A percentile compares a stretch with the other conserved stretches of the same genome.
These are phyloP conservation scores for Ceratina japonica DNA, from an alignment of 1,140 invertebrate genomes.

Conservation along the genomic window DNA sequence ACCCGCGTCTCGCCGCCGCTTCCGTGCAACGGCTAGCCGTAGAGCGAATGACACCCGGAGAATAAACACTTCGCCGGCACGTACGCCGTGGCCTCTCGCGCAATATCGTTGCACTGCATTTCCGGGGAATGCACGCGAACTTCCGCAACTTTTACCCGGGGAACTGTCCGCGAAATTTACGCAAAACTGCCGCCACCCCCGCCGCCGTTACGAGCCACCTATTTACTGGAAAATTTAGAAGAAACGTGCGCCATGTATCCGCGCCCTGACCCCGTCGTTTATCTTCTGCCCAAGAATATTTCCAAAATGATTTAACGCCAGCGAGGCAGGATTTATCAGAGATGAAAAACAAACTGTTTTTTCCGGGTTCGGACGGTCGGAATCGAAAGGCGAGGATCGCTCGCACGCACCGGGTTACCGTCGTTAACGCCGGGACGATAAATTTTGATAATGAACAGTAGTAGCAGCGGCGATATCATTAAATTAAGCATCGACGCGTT, in stretches of 20 bases:
- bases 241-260: neutral
- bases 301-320: no score
- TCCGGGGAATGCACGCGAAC: slow-evolving; percentile 46
- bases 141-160: slow-evolving; percentile 5
- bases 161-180: slow-evolving; percentile 47
- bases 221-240: slow-evolving; percentile 32
- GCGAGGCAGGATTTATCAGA: no score
- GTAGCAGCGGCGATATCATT: slow-evolving; percentile 54
- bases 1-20: neutral
- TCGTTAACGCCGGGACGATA: slow-evolving; percentile 46
- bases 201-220: neutral
- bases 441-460: slow-evolving; percentile 63
- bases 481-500: slow-evolving; percentile 52
- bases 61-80: slow-evolving; percentile 48
- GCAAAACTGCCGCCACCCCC: slow-evolving; percentile 7
- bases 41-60: slow-evolving; percentile 31
- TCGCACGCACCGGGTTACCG: slow-evolving; percentile 20
- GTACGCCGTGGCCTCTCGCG: slow-evolving; percentile 35
- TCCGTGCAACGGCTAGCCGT: neutral
- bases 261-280: no score
- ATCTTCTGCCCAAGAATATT: no score
- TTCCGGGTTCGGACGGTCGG: no score
- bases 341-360: no score
- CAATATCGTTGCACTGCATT: slow-evolving; percentile 39
- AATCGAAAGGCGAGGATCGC: slow-evolving; percentile 5